phyloP scores from a whole-genome alignment of 2,797 vertebrate genomes.

The Artibeus jamaicensis region DNA sequence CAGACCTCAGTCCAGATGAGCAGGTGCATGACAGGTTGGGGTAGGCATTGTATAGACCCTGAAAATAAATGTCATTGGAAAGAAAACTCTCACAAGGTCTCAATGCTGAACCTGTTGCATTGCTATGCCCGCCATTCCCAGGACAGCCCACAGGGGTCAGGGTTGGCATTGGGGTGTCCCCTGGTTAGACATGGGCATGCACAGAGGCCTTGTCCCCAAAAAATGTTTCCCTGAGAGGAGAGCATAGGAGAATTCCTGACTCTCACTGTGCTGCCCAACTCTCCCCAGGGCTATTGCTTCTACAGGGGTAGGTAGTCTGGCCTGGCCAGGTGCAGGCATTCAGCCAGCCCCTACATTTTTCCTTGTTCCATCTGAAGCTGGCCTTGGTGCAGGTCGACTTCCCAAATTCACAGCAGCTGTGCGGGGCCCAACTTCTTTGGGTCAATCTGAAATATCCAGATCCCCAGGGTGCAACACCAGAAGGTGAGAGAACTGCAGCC shows the following conservation, averaged over 20 bases:
- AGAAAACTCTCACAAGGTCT: background rate
- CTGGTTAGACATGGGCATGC: background rate
- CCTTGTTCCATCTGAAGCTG: background rate
- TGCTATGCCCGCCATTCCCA: background rate
- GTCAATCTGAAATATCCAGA: background rate
- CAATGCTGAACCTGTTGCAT: background rate
- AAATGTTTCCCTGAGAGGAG: background rate
- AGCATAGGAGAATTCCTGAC: background rate
- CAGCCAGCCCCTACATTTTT: background rate
- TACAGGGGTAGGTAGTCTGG: background rate
- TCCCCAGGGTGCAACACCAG: no score
- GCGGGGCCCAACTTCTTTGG: background rate
- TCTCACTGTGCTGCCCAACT: background rate
- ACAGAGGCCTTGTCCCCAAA: background rate
- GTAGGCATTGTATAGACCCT: no score
- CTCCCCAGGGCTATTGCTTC: background rate
- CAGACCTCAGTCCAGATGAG: no score
- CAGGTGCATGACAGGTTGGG: no score
- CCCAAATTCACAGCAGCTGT: no score
- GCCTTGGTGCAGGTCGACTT: no score
- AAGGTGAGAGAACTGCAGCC: no score
- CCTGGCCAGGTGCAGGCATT: no score
- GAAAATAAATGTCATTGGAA: no score
- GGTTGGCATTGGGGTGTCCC: background rate
- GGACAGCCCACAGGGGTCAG: background rate